A percentile compares a stretch with the other conserved stretches of the same genome.
Evolutionary conservation across 2,797 vertebrate genomes (phyloP).

Genomic region (Cottoperca gobio): DNA sequence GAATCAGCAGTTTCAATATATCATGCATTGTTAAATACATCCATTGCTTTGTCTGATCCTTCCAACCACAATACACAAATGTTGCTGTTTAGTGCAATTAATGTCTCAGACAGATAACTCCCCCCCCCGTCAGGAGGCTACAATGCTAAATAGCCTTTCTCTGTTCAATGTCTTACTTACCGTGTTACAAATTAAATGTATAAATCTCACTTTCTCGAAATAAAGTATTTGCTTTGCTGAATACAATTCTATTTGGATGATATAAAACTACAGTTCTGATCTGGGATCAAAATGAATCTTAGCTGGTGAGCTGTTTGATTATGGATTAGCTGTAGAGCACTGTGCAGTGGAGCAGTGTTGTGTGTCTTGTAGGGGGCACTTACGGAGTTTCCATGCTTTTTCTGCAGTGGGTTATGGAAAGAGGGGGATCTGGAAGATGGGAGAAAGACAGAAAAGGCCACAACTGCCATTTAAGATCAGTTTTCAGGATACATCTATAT

Average conservation of each 20-base stretch:
- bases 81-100: background rate
- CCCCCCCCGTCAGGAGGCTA: background rate
- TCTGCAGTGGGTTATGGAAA: constrained; percentile 98
- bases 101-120: background rate
- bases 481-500: background rate
- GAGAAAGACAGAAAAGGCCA: constrained; percentile 37
- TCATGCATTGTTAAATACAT: background rate
- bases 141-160: background rate
- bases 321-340: background rate
- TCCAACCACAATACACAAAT: background rate
- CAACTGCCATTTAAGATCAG: background rate
- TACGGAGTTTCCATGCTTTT: constrained; percentile 99
- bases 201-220: background rate
- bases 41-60: background rate
- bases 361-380: constrained; percentile 81
- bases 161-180: too few relatives aligned
- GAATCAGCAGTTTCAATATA: background rate
- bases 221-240: background rate
- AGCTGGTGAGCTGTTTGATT: background rate
- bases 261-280: background rate
- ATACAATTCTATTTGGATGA: background rate
- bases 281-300: background rate
- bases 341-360: background rate
- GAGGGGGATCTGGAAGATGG: constrained; percentile 91
- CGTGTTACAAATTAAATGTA: background rate